phyloP scores from a whole-genome alignment of 2,113 vertebrate species.

The Pteropus alecto region DNA sequence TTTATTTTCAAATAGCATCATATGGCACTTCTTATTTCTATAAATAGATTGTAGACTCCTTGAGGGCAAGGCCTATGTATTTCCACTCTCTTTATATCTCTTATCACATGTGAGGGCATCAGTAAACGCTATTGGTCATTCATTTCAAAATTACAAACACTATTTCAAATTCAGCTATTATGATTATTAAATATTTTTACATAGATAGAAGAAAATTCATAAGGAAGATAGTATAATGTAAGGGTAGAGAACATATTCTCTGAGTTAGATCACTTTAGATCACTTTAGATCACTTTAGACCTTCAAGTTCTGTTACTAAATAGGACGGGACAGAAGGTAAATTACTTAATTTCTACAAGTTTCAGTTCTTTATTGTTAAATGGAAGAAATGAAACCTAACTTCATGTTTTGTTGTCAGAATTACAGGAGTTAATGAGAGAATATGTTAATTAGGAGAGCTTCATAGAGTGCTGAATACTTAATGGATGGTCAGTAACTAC shows the following conservation, averaged over 20 bases:
- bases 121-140: neutral
- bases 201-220: neutral
- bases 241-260: neutral
- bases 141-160: constrained; percentile 11
- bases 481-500: neutral
- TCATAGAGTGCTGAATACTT: neutral
- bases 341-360: neutral
- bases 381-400: neutral
- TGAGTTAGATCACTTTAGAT: neutral
- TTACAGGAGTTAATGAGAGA: neutral
- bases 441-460: neutral
- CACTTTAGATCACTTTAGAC: neutral
- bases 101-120: neutral
- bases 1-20: neutral
- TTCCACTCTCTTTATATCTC: neutral
- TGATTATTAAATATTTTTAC: constrained; percentile 7
- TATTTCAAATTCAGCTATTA: neutral
- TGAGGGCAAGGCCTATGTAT: neutral
- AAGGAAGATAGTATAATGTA: neutral
- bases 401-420: neutral
- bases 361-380: neutral
- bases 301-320: neutral
- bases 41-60: neutral
- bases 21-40: neutral
- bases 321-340: neutral